Evolutionary conservation across 2,113 vertebrate species (phyloP).

Genomic region (Morone chrysops): DNA sequence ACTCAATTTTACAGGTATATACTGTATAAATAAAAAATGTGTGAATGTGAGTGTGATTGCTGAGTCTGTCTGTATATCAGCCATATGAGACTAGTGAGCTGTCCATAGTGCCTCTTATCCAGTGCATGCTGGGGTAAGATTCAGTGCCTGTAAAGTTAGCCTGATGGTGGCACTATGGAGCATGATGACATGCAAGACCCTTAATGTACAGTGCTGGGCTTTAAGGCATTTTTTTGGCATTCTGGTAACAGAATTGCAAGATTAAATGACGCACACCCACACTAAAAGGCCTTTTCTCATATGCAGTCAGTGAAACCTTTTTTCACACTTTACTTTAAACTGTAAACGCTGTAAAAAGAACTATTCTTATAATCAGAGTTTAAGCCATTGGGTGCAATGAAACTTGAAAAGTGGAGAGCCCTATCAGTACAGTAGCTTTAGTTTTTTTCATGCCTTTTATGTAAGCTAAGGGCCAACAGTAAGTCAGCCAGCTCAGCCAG

Average conservation of each 20-base stretch:
- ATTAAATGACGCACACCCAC: not conserved
- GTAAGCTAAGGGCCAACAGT: not conserved
- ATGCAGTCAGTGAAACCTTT: not conserved
- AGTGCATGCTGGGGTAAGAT: not conserved
- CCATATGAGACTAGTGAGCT: not conserved
- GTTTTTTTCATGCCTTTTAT: not conserved
- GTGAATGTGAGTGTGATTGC: not conserved
- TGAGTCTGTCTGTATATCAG: not conserved
- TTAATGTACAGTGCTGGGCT: not conserved
- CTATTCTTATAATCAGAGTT: not conserved
- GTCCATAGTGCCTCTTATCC: not conserved
- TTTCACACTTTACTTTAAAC: not conserved
- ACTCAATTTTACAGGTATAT: conserved; percentile 17
- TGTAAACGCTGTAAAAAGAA: not conserved
- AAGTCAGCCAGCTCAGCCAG: not conserved
- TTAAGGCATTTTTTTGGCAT: not conserved
- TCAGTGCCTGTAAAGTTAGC: not conserved
- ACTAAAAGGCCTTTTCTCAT: not conserved
- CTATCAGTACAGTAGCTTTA: not conserved
- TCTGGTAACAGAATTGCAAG: not conserved
- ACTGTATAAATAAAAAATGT: not conserved
- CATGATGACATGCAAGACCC: not conserved
- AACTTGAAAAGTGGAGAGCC: not conserved
- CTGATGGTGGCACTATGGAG: not conserved
- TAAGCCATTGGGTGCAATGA: not conserved